These are phyloP conservation scores for Muscina levida DNA, from an alignment of 2,888 invertebrate species.

Conservation along the genomic window DNA sequence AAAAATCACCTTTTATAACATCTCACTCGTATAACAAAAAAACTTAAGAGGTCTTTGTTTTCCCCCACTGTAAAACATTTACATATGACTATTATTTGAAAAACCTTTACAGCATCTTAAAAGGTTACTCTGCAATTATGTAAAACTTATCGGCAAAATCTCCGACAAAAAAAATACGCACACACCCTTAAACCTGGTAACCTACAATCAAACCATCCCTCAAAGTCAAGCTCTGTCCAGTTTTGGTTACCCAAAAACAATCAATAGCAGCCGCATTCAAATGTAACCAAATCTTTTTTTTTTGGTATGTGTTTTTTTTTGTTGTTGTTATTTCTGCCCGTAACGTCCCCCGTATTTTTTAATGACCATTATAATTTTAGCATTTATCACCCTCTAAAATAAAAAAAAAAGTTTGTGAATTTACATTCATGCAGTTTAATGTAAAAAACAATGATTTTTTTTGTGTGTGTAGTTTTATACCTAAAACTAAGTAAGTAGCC, in stretches of 20 bases:
- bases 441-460: constrained; percentile 23
- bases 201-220: no score
- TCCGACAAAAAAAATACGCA: not conserved
- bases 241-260: constrained; percentile 18
- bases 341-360: not conserved
- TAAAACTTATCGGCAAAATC: constrained; percentile 7
- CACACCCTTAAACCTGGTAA: no score
- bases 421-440: constrained; percentile 18
- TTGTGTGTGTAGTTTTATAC: constrained; percentile 26
- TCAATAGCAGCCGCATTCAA: not conserved
- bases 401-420: constrained; percentile 6
- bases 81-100: not conserved
- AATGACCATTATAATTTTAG: constrained; percentile 37
- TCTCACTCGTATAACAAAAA: no score
- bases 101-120: not conserved
- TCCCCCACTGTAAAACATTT: no score
- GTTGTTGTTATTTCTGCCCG: no score
- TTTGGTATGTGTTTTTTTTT: constrained; percentile 1
- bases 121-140: not conserved
- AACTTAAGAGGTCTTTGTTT: no score
- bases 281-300: constrained; percentile 38
- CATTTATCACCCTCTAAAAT: not conserved
- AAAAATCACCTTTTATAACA: no score
- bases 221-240: constrained; percentile 29
- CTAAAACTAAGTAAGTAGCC: constrained; percentile 38